These are phyloP conservation scores for Chloebia gouldiae DNA, from an alignment of 2,113 vertebrate genomes.

Conservation along the genomic window DNA sequence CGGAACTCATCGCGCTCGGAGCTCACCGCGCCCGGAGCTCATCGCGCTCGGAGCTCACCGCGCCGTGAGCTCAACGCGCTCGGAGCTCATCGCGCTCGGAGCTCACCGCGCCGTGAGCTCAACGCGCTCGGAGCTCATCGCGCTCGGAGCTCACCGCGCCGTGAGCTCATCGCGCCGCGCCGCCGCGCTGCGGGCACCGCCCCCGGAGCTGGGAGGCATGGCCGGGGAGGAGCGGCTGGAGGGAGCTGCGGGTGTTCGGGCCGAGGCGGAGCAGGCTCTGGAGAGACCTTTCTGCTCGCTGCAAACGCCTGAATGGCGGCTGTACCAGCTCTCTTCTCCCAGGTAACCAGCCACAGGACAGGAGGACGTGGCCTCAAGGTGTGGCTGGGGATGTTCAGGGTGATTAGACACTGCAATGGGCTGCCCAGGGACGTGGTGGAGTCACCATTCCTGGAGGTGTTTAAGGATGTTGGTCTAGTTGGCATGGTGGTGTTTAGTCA, in stretches of 20 bases:
- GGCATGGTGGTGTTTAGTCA: neutral
- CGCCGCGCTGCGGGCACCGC: neutral
- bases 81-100: too few relatives aligned
- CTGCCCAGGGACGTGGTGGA: too few relatives aligned
- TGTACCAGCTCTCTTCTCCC: neutral
- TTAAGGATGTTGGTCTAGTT: neutral
- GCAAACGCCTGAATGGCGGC: rapidly evolving
- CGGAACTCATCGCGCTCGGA: neutral
- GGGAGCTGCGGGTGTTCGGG: neutral
- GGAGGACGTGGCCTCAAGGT: neutral
- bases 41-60: neutral
- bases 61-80: neutral
- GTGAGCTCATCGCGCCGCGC: neutral
- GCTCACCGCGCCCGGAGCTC: neutral
- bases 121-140: neutral
- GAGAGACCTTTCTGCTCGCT: neutral
- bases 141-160: neutral
- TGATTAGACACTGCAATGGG: too few relatives aligned
- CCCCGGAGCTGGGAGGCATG: neutral
- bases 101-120: neutral
- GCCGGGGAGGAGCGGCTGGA: neutral
- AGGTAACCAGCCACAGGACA: neutral
- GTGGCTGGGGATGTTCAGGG: neutral
- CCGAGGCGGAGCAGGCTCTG: neutral
- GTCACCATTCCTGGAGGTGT: too few relatives aligned